These are phyloP conservation scores for Pantherophis guttatus DNA, from an alignment of 2,113 vertebrate genomes.

Conservation along the genomic window DNA sequence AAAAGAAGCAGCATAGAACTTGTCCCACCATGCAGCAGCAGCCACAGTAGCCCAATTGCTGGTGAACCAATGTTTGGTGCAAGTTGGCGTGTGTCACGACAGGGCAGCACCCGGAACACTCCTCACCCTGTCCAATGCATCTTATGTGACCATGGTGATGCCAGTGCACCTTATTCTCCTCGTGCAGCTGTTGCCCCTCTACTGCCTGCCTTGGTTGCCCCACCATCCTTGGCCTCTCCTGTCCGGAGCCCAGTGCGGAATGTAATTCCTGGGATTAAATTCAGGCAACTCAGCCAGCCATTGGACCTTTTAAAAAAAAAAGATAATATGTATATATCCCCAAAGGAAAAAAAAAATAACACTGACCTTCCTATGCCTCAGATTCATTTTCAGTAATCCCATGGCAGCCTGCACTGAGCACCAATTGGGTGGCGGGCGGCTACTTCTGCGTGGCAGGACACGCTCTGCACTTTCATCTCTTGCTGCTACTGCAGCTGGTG, in stretches of 20 bases:
- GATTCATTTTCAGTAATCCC: not conserved
- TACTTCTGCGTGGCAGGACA: not conserved
- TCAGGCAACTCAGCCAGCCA: not conserved
- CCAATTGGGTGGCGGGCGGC: not conserved
- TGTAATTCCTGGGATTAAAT: not conserved
- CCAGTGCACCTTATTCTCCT: not conserved
- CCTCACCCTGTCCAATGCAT: not conserved
- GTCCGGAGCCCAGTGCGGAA: not conserved
- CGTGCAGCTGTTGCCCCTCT: not conserved
- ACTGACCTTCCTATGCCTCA: too few relatives aligned
- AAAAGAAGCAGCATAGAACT: not conserved
- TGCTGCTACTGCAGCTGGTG: not conserved
- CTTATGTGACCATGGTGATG: not conserved
- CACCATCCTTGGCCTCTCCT: not conserved
- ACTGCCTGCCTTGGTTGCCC: not conserved
- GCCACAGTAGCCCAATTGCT: too few relatives aligned
- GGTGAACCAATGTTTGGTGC: not conserved
- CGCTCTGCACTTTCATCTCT: not conserved
- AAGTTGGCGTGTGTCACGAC: not conserved
- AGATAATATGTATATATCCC: not conserved
- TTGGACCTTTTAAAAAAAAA: not conserved
- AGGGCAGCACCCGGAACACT: not conserved
- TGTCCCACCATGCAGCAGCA: too few relatives aligned
- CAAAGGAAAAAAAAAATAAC: too few relatives aligned
- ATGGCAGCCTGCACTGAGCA: not conserved